Percentiles rank a stretch among this genome's conserved stretches.
phyloP scores from a whole-genome alignment of 2,113 vertebrate species.

The Takifugu bimaculatus region DNA sequence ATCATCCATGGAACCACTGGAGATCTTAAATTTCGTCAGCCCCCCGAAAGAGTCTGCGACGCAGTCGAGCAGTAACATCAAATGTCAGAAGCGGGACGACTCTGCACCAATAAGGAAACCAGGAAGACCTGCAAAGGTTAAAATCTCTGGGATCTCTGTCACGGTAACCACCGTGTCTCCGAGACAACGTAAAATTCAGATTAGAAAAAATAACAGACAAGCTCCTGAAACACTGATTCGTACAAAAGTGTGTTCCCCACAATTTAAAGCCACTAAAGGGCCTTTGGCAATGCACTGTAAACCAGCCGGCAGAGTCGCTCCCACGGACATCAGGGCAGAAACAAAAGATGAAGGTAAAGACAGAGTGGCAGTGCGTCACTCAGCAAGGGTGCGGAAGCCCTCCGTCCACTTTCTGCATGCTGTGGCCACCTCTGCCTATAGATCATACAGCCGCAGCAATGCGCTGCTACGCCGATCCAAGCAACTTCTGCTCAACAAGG shows the following conservation, averaged over 20 bases:
- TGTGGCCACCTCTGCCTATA: slow-evolving; percentile 80
- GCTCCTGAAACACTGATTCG: slow-evolving; percentile 33
- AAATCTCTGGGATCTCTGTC: slow-evolving; percentile 92
- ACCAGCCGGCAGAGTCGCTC: slow-evolving; percentile 22
- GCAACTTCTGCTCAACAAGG: slow-evolving; percentile 82
- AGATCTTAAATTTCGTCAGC: slow-evolving; percentile 74
- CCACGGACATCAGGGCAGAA: slow-evolving; percentile 19
- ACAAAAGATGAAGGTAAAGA: slow-evolving; percentile 20
- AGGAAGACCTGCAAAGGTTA: slow-evolving; percentile 90
- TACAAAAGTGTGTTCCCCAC: slow-evolving; percentile 41
- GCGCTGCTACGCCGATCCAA: slow-evolving; percentile 82
- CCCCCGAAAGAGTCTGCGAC: slow-evolving; percentile 73
- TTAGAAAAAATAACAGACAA: slow-evolving; percentile 75
- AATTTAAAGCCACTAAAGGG: slow-evolving; percentile 60
- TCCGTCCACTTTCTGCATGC: slow-evolving; percentile 85
- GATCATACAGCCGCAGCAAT: slow-evolving; percentile 82
- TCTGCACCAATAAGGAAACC: slow-evolving; percentile 79
- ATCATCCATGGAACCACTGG: slow-evolving; percentile 44
- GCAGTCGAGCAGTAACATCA: slow-evolving; percentile 76
- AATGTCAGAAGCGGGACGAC: slow-evolving; percentile 75
- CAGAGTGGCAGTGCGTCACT: slow-evolving; percentile 76
- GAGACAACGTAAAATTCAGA: slow-evolving; percentile 84
- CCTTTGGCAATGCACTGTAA: slow-evolving; percentile 51
- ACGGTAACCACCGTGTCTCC: slow-evolving; percentile 86
- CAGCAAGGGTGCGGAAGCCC: slow-evolving; percentile 83